Evolutionary conservation across 2,888 invertebrate genomes (phyloP), one percentile per base, ranked within the genome.

Genomic region (Eristalis intricaria): DNA sequence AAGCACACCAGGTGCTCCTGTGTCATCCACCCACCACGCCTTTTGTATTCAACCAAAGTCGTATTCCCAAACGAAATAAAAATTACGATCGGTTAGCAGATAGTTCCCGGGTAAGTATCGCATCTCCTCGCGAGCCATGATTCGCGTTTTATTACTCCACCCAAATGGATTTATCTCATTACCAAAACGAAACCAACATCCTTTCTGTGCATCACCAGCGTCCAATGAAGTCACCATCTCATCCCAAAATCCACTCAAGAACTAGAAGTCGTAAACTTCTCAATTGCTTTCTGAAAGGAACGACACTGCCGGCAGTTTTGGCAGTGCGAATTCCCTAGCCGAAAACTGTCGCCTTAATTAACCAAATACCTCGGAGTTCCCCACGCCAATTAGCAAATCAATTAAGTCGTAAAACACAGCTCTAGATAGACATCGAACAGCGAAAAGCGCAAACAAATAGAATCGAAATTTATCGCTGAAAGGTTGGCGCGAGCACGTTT

Each of bases 331-430:
- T 50, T 50, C 50, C 19, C 50, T 8, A 19, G 19, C 50, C 50
- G 19, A 50, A 19, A 50, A 50, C 19, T 19, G 50, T 60, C 60
- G 26, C 60, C 60, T 60, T 13, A 60, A 60, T 23, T 60, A 60
- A 1, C 60, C 60, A 23, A 26, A 26, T 26, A 60, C 26, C 26
- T 60, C 26, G 7, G 19, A 50, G 19, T 60, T 60, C 26, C 23
- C 23, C 60, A 26, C 26, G 60, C 60, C 70, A 70, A 70, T 70
- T 70, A 70, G 56, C 70, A 26, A 70, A 70, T 70, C 70, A 70
- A 58, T 70, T 70, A 58, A 60, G 22, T 56, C 58, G 19, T 38
- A 35, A 32, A 70, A 60, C 70, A 70, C 70, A 60, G 38, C 15
- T 70, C 23, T 10, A 70, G 70, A 70, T 70, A 60, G n/a, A 23